These are phyloP conservation scores for Cryptocheilus praepositus DNA, from an alignment of 2,888 invertebrate species.

Conservation along the genomic window DNA sequence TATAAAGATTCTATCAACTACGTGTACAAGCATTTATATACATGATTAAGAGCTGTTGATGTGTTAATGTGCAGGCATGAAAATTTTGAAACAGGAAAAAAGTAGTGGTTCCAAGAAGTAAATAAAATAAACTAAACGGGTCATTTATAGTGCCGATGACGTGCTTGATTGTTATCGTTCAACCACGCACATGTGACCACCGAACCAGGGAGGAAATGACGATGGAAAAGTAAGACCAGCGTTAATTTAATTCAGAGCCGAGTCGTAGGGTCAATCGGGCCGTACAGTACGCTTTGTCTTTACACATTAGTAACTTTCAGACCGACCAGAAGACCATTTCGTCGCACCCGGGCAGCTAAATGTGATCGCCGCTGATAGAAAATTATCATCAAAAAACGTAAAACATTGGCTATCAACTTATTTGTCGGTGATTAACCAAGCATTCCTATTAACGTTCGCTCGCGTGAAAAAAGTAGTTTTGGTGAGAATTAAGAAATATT, in stretches of 20 bases:
- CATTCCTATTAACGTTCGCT: no score
- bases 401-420: no score
- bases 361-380: not conserved
- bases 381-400: no score
- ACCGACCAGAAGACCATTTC: not conserved
- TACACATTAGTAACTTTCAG: slow-evolving; percentile 7
- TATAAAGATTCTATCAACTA: not conserved
- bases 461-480: no score
- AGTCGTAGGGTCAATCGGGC: slow-evolving; percentile 63
- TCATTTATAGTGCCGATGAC: no score
- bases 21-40: not conserved
- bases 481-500: no score
- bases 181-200: not conserved
- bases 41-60: not conserved
- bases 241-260: slow-evolving; percentile 64
- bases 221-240: slow-evolving; percentile 48
- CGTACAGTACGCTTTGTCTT: slow-evolving; percentile 18
- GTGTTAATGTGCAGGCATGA: no score
- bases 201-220: slow-evolving; percentile 67
- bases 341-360: not conserved
- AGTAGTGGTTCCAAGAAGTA: no score
- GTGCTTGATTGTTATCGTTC: no score
- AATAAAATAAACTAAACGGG: no score
- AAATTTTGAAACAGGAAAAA: no score
- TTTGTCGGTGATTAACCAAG: no score